Evolutionary conservation across 2,888 invertebrate species (phyloP).

Genomic region (Callimorpha dominula): DNA sequence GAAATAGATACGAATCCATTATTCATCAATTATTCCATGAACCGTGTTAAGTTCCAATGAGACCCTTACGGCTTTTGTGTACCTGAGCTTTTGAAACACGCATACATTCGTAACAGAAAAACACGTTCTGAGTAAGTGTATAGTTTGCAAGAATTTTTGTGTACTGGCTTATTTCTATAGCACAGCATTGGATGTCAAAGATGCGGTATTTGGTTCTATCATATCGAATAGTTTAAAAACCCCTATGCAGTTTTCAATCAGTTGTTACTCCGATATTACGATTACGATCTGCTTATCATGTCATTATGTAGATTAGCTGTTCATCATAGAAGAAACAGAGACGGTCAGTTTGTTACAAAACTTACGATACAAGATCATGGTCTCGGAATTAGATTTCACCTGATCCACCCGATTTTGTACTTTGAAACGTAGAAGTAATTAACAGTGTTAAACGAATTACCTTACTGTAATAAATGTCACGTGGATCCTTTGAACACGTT

Average conservation of each 20-base stretch:
- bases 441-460: background rate
- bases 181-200: background rate
- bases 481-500: background rate
- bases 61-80: background rate
- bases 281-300: too few relatives aligned
- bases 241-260: too few relatives aligned
- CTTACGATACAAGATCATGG: background rate
- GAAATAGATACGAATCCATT: constrained; percentile 24
- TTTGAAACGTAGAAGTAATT: background rate
- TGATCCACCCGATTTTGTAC: background rate
- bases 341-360: too few relatives aligned
- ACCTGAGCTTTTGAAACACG: constrained; percentile 1
- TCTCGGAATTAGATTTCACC: too few relatives aligned
- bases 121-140: background rate
- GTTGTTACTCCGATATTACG: too few relatives aligned
- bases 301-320: too few relatives aligned
- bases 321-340: too few relatives aligned
- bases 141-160: background rate
- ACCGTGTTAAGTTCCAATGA: constrained; percentile 12
- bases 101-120: background rate
- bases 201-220: background rate
- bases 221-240: too few relatives aligned
- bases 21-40: constrained; percentile 30
- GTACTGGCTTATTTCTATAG: background rate
- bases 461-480: background rate